phyloP scores from a whole-genome alignment of 2,888 invertebrate genomes.

The Coenonympha glycerion region DNA sequence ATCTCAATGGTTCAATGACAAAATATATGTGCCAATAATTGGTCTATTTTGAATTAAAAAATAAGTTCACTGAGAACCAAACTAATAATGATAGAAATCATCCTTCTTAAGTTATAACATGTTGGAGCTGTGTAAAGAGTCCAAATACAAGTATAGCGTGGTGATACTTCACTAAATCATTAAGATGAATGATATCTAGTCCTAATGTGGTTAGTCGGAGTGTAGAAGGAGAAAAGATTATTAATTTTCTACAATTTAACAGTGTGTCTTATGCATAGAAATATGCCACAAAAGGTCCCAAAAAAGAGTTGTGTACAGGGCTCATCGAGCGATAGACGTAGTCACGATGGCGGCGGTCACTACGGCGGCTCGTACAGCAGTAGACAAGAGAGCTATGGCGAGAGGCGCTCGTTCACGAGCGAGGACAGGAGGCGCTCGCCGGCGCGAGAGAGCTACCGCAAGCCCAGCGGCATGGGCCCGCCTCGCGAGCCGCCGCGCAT shows the following conservation, averaged over 20 bases:
- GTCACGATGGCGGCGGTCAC: conserved; percentile 75
- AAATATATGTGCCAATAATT: conserved; percentile 11
- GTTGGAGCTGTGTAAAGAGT: background rate
- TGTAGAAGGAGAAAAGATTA: conserved; percentile 8
- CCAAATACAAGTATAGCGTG: background rate
- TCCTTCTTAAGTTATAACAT: background rate
- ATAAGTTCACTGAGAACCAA: background rate
- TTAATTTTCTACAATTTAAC: background rate
- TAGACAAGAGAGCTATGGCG: conserved; percentile 75
- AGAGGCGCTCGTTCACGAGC: conserved; percentile 68
- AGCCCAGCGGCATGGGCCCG: conserved; percentile 68
- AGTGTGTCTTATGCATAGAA: conserved; percentile 41
- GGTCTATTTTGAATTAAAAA: conserved; percentile 4
- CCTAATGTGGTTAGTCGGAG: background rate
- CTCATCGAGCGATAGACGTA: conserved; percentile 73
- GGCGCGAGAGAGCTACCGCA: conserved; percentile 67
- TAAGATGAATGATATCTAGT: background rate
- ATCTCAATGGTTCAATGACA: background rate
- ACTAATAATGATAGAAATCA: conserved; percentile 1
- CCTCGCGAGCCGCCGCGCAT: conserved; percentile 60
- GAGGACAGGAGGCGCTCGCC: conserved; percentile 76
- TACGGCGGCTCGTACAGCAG: conserved; percentile 72
- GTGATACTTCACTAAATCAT: background rate
- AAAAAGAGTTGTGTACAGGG: conserved; percentile 74
- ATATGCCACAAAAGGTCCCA: conserved; percentile 44